Evolutionary conservation across 1,140 invertebrate species (phyloP).

Genomic region (Heliconius himera): DNA sequence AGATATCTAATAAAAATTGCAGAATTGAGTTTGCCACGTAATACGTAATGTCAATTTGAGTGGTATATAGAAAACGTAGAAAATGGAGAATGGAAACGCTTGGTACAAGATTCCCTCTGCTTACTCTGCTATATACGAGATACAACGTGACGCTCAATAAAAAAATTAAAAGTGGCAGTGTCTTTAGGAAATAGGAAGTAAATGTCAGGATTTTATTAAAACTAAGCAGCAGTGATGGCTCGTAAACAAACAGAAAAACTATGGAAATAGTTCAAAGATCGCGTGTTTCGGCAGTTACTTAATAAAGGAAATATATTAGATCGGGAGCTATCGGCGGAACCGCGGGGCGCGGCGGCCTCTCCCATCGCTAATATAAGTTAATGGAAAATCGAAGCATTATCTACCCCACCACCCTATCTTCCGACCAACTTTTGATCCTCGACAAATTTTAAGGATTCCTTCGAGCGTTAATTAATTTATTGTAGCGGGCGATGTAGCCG

Average conservation of each 20-base stretch:
- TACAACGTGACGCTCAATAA: no score
- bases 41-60: no score
- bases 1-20: no score
- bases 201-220: not conserved
- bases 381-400: conserved; percentile 81
- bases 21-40: no score
- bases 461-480: conserved; percentile 81
- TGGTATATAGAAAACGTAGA: no score
- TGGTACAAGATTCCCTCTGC: no score
- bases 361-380: conserved; percentile 78
- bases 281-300: conserved; percentile 74
- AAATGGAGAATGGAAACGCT: no score
- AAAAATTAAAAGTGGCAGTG: no score
- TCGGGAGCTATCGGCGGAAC: conserved; percentile 61
- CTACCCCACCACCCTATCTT: conserved; percentile 52
- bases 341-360: conserved; percentile 68
- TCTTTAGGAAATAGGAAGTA: not conserved
- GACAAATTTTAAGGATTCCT: conserved; percentile 81
- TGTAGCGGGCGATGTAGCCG: conserved; percentile 77
- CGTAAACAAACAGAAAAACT: conserved; percentile 68
- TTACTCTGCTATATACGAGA: no score
- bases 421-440: conserved; percentile 77
- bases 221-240: conserved; percentile 56
- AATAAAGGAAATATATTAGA: conserved; percentile 77
- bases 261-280: conserved; percentile 78